Conservation (phyloP, 2,113 vertebrate genomes). For the Galeopterus variegatus region DNA sequence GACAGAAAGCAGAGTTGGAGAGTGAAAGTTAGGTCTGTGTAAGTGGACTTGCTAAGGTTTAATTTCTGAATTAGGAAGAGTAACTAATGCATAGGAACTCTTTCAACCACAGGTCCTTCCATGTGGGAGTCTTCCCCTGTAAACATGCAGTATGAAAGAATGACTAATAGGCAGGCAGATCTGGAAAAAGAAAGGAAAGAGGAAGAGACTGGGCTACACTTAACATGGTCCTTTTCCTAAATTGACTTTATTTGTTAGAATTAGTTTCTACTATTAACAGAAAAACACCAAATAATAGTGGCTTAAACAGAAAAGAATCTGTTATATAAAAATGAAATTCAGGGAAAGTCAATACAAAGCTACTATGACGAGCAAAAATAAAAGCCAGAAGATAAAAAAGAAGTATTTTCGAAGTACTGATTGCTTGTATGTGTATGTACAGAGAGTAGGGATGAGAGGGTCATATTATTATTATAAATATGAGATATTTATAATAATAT, state of each 20-base stretch:
- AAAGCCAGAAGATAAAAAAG: background rate
- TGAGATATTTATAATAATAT: too few species aligned
- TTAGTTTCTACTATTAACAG: constrained; percentile 22
- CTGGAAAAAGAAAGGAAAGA: background rate
- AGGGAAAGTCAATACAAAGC: background rate
- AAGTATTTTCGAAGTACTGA: background rate
- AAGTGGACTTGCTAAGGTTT: background rate
- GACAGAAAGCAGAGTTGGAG: background rate
- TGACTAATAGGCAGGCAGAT: background rate
- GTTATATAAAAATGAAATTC: background rate
- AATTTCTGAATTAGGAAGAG: background rate
- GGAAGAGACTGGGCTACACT: background rate
- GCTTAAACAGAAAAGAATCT: background rate
- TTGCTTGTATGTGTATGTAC: background rate
- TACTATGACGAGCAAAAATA: background rate
- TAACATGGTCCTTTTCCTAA: background rate
- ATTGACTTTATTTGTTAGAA: background rate
- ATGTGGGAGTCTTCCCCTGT: background rate
- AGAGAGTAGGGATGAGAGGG: too few species aligned
- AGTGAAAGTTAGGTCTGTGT: background rate
- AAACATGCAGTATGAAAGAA: background rate
- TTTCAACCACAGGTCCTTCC: background rate
- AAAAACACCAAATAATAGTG: background rate
- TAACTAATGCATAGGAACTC: background rate
- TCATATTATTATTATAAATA: background rate